Evolutionary conservation across 2,888 invertebrate genomes (phyloP), one percentile per base, ranked within the genome.

Genomic region (Drosophila recens): DNA sequence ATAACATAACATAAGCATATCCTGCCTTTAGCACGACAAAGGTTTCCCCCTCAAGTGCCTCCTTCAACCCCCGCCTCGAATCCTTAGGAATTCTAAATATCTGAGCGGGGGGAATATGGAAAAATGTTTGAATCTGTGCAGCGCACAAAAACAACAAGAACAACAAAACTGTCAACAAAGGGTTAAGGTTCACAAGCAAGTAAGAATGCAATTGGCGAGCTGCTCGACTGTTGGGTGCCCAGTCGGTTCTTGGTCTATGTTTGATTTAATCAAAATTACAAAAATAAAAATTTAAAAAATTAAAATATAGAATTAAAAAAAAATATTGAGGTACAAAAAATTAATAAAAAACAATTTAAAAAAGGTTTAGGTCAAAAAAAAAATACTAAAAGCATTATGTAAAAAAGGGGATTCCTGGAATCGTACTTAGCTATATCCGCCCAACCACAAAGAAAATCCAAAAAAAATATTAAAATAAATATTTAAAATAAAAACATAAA

Each of bases 1-100:
- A 77, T 69, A 58, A 73, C 76, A 77, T 69, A 58, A 30, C 30
- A 30, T 30, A 30, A 53, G 68, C 56, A 77, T 74, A 81, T 80
- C 80, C 80, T 80, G 80, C 42, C 57, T 10, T 13, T n/a, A 23
- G 78, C 77, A 77, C 67, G 58, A 78, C 82, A 82, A 81, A 81
- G 79, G 70, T 71, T 72, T 76, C 66, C 67, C 66, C 67, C 69
- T 59, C 51, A 51, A 68, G 68, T 68, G 67, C 51, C 42, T 3
- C 10, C 48, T 38, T 54, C 30, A 51, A 51, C 36, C 45, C 30
- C 17, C 49, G 49, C 34, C 10, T 27, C 33, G 63, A 57, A 53
- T 59, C 43, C 54, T 43, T 51, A 58, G 78, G 73, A 80, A 85
- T 78, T 63, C 65, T 70, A 63, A 79, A 70, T 79, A 76, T 75